A percentile compares a stretch with the other conserved stretches of the same genome.
Evolutionary conservation across 2,797 vertebrate genomes (phyloP).

Genomic region (Bucorvus abyssinicus): DNA sequence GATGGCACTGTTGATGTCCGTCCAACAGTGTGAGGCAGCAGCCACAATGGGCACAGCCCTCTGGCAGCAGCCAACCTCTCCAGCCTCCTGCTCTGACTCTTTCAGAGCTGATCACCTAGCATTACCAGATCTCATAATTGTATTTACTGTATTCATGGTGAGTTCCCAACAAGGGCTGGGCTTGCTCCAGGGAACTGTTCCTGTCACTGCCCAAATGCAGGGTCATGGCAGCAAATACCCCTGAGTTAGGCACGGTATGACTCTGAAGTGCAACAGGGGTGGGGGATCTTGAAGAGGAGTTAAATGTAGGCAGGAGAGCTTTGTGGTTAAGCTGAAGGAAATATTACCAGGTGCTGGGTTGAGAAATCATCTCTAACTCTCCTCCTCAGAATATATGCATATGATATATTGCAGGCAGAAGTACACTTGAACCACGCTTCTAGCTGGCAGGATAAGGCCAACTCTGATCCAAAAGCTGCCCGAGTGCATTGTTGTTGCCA

Average conservation of each 20-base stretch:
- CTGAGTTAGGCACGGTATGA: rapidly evolving
- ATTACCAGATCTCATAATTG: background rate
- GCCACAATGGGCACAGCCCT: background rate
- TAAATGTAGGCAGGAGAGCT: background rate
- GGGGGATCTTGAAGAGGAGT: background rate
- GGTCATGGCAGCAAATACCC: background rate
- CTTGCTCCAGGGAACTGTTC: background rate
- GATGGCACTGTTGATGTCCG: background rate
- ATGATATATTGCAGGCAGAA: background rate
- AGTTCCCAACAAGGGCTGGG: background rate
- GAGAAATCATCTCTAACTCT: background rate
- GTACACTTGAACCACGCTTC: background rate
- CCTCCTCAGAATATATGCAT: background rate
- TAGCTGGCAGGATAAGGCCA: background rate
- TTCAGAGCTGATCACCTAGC: background rate
- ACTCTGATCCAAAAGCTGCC: background rate
- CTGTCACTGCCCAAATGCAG: background rate
- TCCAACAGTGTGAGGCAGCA: background rate
- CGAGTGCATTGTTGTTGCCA: background rate
- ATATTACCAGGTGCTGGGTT: background rate
- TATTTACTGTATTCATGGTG: background rate
- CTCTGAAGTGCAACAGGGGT: background rate
- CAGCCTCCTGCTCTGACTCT: background rate
- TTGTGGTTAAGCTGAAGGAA: background rate
- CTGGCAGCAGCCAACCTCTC: background rate